Evolutionary conservation across 2,113 vertebrate species (phyloP).

Genomic region (Manacus vitellinus): DNA sequence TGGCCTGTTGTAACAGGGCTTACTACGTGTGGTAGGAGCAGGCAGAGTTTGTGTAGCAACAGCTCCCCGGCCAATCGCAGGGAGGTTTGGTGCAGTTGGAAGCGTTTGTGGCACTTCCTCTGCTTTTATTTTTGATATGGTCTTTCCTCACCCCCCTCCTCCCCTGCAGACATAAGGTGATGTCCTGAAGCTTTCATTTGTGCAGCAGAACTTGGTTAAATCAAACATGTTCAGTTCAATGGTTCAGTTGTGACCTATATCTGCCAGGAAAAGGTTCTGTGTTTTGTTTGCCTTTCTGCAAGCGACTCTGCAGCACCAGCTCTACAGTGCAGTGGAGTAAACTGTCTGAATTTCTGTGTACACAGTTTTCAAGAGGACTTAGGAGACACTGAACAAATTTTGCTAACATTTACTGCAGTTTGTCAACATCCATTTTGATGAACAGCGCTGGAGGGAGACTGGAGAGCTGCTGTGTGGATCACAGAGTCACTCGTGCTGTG

Average conservation of each 20-base stretch:
- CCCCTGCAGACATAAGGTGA: neutral
- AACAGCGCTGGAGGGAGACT: neutral
- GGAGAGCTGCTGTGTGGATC: neutral
- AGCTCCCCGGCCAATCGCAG: neutral
- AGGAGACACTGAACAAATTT: neutral
- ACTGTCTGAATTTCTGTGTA: neutral
- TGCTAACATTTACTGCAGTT: neutral
- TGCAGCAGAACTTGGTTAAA: neutral
- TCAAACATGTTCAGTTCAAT: neutral
- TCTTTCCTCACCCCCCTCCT: neutral
- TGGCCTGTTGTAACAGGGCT: neutral
- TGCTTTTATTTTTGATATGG: neutral
- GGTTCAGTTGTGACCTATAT: neutral
- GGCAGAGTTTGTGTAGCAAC: slow-evolving; percentile 9
- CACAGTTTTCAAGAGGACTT: neutral
- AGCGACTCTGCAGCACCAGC: neutral
- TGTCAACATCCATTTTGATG: neutral
- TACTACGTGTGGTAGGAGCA: neutral
- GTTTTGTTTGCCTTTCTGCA: neutral
- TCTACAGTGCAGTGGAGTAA: neutral
- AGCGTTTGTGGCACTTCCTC: neutral
- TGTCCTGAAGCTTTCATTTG: neutral
- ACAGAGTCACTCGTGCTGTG: rapidly evolving
- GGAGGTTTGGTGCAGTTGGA: neutral
- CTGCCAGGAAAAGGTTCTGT: neutral